Evolutionary conservation across 2,113 vertebrate genomes (phyloP).

Genomic region (Larimichthys crocea): DNA sequence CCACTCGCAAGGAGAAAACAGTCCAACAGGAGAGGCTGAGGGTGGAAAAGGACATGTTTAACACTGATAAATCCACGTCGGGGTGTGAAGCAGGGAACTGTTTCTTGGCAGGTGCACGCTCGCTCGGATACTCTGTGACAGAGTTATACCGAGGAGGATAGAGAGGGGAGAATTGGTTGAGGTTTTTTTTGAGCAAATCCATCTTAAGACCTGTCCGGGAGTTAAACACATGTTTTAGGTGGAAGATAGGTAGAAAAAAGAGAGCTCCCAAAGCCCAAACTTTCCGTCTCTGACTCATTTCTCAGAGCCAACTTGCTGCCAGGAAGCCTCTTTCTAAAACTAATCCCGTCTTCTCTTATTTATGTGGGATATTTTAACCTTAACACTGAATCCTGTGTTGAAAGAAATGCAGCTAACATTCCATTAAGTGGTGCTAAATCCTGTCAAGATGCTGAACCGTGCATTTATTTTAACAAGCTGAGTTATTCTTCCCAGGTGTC

Average conservation of each 20-base stretch:
- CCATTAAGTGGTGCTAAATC: slow-evolving; percentile 56
- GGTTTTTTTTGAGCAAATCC: not conserved
- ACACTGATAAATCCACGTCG: slow-evolving; percentile 4
- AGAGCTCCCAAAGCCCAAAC: slow-evolving; percentile 11
- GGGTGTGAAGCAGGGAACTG: slow-evolving; percentile 23
- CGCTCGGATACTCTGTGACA: not conserved
- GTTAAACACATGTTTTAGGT: slow-evolving; percentile 12
- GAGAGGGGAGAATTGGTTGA: not conserved
- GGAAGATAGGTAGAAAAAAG: not conserved
- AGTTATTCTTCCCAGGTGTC: slow-evolving; percentile 68
- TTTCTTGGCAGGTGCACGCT: slow-evolving; percentile 41
- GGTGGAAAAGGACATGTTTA: not conserved
- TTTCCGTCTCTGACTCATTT: slow-evolving; percentile 39
- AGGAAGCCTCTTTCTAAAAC: slow-evolving; percentile 7
- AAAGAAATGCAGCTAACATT: slow-evolving; percentile 35
- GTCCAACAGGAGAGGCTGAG: not conserved
- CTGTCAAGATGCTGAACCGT: slow-evolving; percentile 53
- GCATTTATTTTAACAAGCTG: slow-evolving; percentile 63
- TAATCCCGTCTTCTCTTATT: slow-evolving; percentile 10
- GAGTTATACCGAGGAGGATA: not conserved
- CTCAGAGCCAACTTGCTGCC: not conserved
- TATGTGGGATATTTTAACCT: not conserved
- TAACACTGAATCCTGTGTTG: not conserved
- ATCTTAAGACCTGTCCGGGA: not conserved
- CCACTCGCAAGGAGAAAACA: not conserved